A percentile compares a stretch with the other conserved stretches of the same genome.
phyloP scores from a whole-genome alignment of 2,888 invertebrate genomes.

The Tenthredo mesomela region DNA sequence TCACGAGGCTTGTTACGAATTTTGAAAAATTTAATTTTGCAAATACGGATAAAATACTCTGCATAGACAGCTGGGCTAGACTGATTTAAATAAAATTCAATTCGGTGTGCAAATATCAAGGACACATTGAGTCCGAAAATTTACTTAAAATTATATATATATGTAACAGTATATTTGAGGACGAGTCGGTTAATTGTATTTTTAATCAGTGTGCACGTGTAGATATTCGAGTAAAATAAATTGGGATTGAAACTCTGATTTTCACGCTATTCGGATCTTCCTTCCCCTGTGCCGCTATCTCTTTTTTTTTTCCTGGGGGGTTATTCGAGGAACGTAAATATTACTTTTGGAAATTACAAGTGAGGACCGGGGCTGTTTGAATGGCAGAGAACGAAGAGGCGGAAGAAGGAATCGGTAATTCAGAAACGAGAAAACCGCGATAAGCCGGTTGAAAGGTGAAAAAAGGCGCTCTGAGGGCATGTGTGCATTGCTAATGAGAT shows the following conservation, averaged over 20 bases:
- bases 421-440: constrained; percentile 10
- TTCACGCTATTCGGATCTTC: not conserved
- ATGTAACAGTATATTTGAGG: not conserved
- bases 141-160: not conserved
- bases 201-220: not conserved
- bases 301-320: not conserved
- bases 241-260: not conserved
- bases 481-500: constrained; percentile 44
- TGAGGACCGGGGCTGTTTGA: not conserved
- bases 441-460: constrained; percentile 36
- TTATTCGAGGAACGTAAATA: constrained; percentile 18
- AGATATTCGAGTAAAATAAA: not conserved
- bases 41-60: not conserved
- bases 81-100: not conserved
- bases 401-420: constrained; percentile 4
- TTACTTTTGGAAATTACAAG: constrained; percentile 32
- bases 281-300: not conserved
- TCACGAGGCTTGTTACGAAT: not conserved
- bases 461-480: constrained; percentile 5
- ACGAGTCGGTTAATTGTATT: not conserved
- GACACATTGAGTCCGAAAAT: not conserved
- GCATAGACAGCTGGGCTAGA: not conserved
- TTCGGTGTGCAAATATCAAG: not conserved
- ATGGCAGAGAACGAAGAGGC: constrained; percentile 7
- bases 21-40: not conserved